Evolutionary conservation across 2,888 invertebrate genomes (phyloP).

Genomic region (Dryococelus australis): DNA sequence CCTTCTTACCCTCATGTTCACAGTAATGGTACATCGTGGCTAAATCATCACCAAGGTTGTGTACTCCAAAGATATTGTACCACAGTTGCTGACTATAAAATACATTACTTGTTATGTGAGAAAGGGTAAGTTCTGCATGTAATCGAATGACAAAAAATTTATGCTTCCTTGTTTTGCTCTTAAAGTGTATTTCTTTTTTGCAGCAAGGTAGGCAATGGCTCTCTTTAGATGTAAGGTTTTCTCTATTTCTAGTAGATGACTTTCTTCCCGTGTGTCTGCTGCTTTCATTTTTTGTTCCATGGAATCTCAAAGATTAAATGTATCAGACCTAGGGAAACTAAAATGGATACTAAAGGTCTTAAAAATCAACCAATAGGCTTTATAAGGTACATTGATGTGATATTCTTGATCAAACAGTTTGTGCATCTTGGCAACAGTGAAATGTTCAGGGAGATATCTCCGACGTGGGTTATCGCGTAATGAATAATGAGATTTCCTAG

Average conservation of each 20-base stretch:
- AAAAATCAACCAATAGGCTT: background rate
- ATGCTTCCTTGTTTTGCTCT: background rate
- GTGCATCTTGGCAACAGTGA: background rate
- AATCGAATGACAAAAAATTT: background rate
- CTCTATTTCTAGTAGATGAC: background rate
- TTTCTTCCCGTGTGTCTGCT: background rate
- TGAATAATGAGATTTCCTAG: background rate
- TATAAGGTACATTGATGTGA: background rate
- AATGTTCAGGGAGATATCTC: background rate
- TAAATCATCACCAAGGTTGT: too few species aligned
- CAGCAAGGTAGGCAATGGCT: background rate
- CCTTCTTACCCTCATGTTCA: background rate
- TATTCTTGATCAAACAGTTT: background rate
- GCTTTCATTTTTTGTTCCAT: background rate
- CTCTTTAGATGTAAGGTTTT: background rate
- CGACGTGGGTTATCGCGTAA: background rate
- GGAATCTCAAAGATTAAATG: background rate
- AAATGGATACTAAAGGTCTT: background rate
- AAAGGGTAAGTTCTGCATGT: background rate
- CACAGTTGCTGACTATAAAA: background rate
- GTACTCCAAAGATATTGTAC: background rate
- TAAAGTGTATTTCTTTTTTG: conserved; percentile 12
- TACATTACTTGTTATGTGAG: background rate
- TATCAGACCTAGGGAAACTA: conserved; percentile 12
- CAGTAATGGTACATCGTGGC: background rate